Evolutionary conservation across 2,888 invertebrate species (phyloP), one percentile per base, ranked within the genome.

Genomic region (Entomobrya multifasciata): DNA sequence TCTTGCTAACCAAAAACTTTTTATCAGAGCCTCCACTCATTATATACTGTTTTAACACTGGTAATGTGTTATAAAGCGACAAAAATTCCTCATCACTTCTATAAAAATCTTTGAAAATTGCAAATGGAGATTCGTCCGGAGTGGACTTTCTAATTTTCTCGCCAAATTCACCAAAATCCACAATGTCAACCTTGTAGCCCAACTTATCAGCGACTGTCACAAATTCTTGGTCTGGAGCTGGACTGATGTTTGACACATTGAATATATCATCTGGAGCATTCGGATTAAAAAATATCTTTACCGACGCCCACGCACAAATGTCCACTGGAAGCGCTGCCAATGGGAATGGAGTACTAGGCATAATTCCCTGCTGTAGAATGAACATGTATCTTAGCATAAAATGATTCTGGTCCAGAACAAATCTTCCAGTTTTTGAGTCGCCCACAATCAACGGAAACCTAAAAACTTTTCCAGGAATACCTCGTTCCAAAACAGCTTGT

Each of bases 321-420:
- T 80, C 80, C 6, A 81, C 86, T 13, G 81, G 86, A 30, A 86
- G 10, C 0, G 74, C 1, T 11, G 15, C 1, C 25, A 76, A 8
- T 1, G 30, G 55, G 13, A 82, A 15, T 17, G 55, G 60, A 27
- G 52, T 72, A 1, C 78, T 52, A 8, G 82, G 82, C 82, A 82
- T 87, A 3, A n/a, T 41, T 11, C 81, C 81, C 20, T 30, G 25
- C 22, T 86, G 36, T 57, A 86, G 52, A 27, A 81, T 81, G 22
- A n/a, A 65, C 36, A 81, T 27, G 52, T 81, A 67, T n/a, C 86
- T 62, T 1, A 86, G 41, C 70, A 86, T 76, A 27, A 81, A 41
- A 17, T 65, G 72, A 20, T 81, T 81, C 1, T 76, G 49, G 0
- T 76, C 30, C n/a, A 76, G 20, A 4, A 52, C 27, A 79, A 60